Base-by-base conservation (phyloP, 1,140 invertebrate genomes). In the Dufourea novaeangliae region DNA sequence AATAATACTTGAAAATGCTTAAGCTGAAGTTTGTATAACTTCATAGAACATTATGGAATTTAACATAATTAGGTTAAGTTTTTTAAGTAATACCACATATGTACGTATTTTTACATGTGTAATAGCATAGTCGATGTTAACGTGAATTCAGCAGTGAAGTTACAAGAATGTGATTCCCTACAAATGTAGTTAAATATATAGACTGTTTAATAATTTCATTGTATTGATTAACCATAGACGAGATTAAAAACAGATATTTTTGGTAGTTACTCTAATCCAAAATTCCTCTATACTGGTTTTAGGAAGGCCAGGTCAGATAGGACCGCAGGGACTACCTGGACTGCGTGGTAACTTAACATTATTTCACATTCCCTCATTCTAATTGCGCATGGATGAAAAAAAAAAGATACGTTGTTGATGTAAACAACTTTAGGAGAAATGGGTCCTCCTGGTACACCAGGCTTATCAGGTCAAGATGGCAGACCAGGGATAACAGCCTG, bases 371-470 rank as follows among this genome's bases (percentile, higher is more conserved):
- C 54, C 39, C 39, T 44, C 62, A 68, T 57, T 56, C n/a, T 69
- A 67, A 74, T 67, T 73, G 71, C 61, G 50, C 46, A 25, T 74
- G 62, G 71, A 54, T 59, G 64, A 68, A 68, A 59, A 67, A 59
- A 67, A n/a, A 68, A 37, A 59, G 73, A 76, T 59, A 76, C 66
- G 73, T 44, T 69, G 54, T 56, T 57, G 52, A 69, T 76, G 54
- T 76, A 25, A 73, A 78, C 79, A 44, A 76, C 79, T 87, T 61
- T 79, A 94, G 96, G 96, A 41, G 91, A 95, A 10, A 92, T 94
- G 0, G 96, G 96, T 12, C 95, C 95, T 0, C 93, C 94, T 69
- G 96, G 96, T 5, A 93, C 94, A 70, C 88, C 94, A 7, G 96
- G 96, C 52, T 94, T 94, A 78, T 93, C 95, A 29, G 96, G 95